These are phyloP conservation scores for Girardia tigrina DNA, from an alignment of 2,888 invertebrate genomes.

Conservation along the genomic window DNA sequence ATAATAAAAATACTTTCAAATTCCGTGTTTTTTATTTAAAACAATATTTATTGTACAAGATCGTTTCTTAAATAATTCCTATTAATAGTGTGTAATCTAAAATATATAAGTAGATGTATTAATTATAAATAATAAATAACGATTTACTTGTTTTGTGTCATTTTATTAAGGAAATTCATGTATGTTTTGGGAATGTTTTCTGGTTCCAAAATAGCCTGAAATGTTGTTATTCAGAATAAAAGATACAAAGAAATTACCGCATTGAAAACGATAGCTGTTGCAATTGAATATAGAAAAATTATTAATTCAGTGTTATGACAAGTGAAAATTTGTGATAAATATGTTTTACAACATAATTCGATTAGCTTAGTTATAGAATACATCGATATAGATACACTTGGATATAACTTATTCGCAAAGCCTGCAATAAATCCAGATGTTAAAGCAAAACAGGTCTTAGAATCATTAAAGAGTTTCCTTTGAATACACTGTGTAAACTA, in stretches of 20 bases:
- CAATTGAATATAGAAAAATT: neutral
- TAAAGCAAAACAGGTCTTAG: neutral
- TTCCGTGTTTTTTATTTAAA: no score
- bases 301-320: neutral
- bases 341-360: neutral
- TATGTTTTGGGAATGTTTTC: neutral
- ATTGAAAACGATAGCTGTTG: neutral
- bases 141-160: neutral
- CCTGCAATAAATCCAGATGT: neutral
- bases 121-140: no score
- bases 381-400: neutral
- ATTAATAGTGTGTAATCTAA: no score
- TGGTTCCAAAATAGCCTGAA: neutral
- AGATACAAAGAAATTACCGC: neutral
- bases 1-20: no score
- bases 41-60: no score
- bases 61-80: no score
- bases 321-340: neutral
- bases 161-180: slow-evolving; percentile 4
- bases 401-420: neutral
- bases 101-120: no score
- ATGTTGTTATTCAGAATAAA: neutral
- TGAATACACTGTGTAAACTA: neutral
- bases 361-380: neutral
- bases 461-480: neutral